Evolutionary conservation across 1,140 invertebrate genomes (phyloP).

Genomic region (Acyrthosiphon pisum): DNA sequence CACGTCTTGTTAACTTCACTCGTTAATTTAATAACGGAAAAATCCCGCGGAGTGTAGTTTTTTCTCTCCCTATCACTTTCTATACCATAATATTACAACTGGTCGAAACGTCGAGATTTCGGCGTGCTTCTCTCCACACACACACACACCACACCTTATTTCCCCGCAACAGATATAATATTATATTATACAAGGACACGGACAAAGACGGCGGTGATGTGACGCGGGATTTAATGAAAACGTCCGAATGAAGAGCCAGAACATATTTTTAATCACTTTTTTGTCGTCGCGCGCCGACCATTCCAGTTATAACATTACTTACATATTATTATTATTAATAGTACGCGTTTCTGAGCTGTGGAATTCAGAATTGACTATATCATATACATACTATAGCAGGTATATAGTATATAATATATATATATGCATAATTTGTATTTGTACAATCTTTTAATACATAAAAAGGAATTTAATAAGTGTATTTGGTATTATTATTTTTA

Average conservation of each 20-base stretch:
- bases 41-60: neutral
- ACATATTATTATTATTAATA: neutral
- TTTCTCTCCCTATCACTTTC: neutral
- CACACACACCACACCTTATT: neutral
- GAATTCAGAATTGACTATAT: slow-evolving; percentile 11
- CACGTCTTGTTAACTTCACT: slow-evolving; percentile 37
- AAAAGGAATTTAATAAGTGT: slow-evolving; percentile 1
- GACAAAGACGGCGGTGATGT: neutral
- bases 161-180: neutral
- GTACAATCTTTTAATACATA: neutral
- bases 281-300: neutral
- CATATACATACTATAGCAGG: neutral
- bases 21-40: slow-evolving; percentile 38
- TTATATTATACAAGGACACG: neutral
- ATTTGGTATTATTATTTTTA: neutral
- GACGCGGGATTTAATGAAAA: neutral
- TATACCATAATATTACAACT: neutral
- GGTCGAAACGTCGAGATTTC: slow-evolving; percentile 13
- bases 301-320: slow-evolving; percentile 8
- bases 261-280: slow-evolving; percentile 24
- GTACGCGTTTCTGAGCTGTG: neutral
- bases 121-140: neutral
- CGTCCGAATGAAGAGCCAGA: neutral
- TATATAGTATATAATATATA: neutral
- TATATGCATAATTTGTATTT: neutral